Percentiles rank a stretch among this genome's conserved stretches.
Evolutionary conservation across 2,797 vertebrate genomes (phyloP).

Genomic region (Brachyalestes nurse): DNA sequence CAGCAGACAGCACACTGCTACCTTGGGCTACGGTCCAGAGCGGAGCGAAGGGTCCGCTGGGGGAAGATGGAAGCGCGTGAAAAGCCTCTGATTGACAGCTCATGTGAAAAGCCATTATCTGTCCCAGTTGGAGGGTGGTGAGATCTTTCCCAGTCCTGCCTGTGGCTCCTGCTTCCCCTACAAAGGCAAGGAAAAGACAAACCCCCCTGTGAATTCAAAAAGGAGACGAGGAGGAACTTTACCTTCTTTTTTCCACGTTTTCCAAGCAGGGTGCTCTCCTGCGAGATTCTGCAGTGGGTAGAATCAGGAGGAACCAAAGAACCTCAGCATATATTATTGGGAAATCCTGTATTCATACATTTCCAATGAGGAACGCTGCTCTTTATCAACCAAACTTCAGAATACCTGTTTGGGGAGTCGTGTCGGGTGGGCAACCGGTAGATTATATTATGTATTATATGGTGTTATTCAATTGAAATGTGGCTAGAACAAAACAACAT

Average conservation of each 20-base stretch:
- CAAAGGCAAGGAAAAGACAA: background rate
- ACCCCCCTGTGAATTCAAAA: constrained; percentile 6
- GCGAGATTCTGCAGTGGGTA: background rate
- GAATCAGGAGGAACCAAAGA: too few relatives aligned
- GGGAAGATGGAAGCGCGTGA: constrained; percentile 4
- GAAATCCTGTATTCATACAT: too few relatives aligned
- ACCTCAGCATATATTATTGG: too few relatives aligned
- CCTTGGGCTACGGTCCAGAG: background rate
- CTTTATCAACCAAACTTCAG: too few relatives aligned
- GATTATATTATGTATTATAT: too few relatives aligned
- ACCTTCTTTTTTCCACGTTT: background rate
- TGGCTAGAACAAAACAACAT: too few relatives aligned
- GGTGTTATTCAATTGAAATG: too few relatives aligned
- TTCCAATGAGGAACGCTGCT: too few relatives aligned
- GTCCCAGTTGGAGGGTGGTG: constrained; percentile 12
- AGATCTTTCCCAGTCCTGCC: constrained; percentile 10
- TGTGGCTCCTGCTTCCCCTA: background rate
- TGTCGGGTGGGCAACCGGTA: too few relatives aligned
- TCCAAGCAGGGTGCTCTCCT: background rate
- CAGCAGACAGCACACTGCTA: background rate
- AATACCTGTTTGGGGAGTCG: too few relatives aligned
- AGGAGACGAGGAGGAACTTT: background rate
- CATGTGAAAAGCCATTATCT: constrained; percentile 31
- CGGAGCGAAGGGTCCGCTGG: background rate
- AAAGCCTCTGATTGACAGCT: constrained; percentile 20